Evolutionary conservation across 2,888 invertebrate species (phyloP), one percentile per base, ranked within the genome.

Genomic region (Nomada lathburiana): DNA sequence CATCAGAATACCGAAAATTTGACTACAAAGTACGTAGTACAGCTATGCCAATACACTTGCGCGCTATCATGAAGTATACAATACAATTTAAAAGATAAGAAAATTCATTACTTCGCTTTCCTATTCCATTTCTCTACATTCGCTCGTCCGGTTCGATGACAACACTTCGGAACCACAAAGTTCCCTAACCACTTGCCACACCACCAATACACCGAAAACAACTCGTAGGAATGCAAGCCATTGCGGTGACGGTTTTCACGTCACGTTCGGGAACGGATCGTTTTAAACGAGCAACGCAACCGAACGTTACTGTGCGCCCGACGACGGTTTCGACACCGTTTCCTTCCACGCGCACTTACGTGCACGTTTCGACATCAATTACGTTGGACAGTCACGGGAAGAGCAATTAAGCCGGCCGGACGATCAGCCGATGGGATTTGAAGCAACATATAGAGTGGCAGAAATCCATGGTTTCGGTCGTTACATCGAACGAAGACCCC

Each of bases 341-440:
- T 81, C 69, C 73, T 80, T 52, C 44, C 59, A 44, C 55, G 26
- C 44, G 29, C 74, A 44, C n/a, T 62, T n/a, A 74, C 76, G 83
- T 55, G 53, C 67, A 26, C 67, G 68, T 62, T 82, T 83, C 78
- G 59, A 72, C 76, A 79, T 55, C 88, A 88, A 84, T 88, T 82
- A 88, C 63, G 62, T 23, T 36, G 55, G 53, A 80, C 67, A 60
- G 77, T 36, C 36, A 36, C 47, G 74, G 67, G 76, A 70, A 57
- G 67, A 86, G 69, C 87, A 83, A 87, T 85, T 88, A 88, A 80
- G 65, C 80, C 82, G 63, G 62, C 79, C 44, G 82, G 75, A 73
- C 76, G 78, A 85, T 73, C 68, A 76, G 64, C 62, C 70, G 72
- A 86, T 84, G 81, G 62, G 82, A 67, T 76, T 83, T 73, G 76